These are phyloP conservation scores for Sebastes schlegelii DNA, from an alignment of 2,113 vertebrate genomes.

Conservation along the genomic window DNA sequence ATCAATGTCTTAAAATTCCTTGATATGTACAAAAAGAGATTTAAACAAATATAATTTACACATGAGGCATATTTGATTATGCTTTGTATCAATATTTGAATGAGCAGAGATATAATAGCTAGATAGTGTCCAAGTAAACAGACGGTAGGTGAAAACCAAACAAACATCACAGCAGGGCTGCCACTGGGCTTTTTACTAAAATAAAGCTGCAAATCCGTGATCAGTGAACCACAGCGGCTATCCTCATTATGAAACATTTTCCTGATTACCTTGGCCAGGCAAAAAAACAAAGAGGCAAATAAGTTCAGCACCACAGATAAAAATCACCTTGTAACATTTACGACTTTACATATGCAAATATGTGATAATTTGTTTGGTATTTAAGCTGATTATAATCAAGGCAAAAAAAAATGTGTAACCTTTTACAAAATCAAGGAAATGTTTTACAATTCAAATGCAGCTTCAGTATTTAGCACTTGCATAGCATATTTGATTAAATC, in stretches of 20 bases:
- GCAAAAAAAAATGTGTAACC: background rate
- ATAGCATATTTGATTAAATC: background rate
- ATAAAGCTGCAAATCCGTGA: conserved; percentile 44
- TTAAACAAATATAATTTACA: background rate
- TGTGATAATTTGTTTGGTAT: background rate
- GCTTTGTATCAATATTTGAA: background rate
- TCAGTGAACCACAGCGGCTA: conserved; percentile 32
- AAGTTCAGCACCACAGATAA: background rate
- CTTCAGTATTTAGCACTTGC: background rate
- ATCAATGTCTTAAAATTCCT: background rate
- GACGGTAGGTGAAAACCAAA: background rate
- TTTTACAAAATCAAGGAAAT: background rate
- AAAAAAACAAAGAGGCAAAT: background rate
- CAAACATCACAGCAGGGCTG: conserved; percentile 12
- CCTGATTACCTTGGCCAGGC: conserved; percentile 39
- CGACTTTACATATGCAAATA: no score
- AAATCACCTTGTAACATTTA: background rate
- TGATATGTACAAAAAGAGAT: background rate
- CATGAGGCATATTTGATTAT: background rate
- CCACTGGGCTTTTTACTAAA: conserved; percentile 7
- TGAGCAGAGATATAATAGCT: background rate
- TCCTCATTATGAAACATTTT: conserved; percentile 53
- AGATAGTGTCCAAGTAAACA: background rate
- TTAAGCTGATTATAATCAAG: background rate
- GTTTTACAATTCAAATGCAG: conserved; percentile 3